Conservation (phyloP, 2,888 invertebrate species). For the Osmoderma eremita region DNA sequence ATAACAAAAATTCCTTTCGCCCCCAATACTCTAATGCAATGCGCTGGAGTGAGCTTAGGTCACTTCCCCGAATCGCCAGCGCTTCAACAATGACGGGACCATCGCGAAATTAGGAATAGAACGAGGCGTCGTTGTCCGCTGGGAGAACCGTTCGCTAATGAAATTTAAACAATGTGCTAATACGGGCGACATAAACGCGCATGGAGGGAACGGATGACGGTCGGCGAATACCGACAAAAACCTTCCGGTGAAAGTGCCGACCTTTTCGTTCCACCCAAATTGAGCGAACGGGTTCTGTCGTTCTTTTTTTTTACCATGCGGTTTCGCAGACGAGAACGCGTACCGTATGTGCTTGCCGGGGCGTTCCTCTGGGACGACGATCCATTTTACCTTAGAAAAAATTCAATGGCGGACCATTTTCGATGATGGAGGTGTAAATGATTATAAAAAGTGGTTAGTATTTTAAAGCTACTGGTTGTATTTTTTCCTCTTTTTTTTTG, state of each 20-base stretch:
- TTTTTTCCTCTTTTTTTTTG: too few species aligned
- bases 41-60: too few species aligned
- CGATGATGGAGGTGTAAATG: too few species aligned
- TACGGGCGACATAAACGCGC: constrained; percentile 27
- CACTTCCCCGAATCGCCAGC: too few species aligned
- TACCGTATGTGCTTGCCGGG: too few species aligned
- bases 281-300: constrained; percentile 24
- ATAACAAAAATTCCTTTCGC: constrained; percentile 27
- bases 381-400: too few species aligned
- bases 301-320: constrained; percentile 8
- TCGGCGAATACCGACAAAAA: constrained; percentile 13
- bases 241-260: constrained; percentile 29
- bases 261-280: constrained; percentile 32
- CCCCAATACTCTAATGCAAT: background rate
- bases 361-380: too few species aligned
- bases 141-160: constrained; percentile 20
- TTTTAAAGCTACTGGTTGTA: too few species aligned
- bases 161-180: constrained; percentile 38
- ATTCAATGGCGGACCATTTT: too few species aligned
- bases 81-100: background rate
- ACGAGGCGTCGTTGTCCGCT: background rate
- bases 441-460: too few species aligned
- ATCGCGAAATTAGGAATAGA: too few species aligned
- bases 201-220: background rate
- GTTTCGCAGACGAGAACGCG: background rate